Conservation (phyloP, 2,113 vertebrate species). For the Conger conger region DNA sequence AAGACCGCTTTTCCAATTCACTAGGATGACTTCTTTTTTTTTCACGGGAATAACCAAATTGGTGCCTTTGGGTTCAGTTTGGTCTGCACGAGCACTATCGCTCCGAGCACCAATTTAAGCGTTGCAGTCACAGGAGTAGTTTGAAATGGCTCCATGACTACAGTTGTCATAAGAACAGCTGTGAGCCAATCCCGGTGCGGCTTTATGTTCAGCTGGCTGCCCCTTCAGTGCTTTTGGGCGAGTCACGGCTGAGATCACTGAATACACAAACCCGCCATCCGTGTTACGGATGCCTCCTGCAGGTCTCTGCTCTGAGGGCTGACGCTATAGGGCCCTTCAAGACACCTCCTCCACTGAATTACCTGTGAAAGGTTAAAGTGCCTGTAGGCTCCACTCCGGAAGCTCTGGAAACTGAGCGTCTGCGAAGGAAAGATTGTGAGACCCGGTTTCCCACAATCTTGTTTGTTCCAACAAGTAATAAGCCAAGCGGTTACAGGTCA, state of each 20-base stretch:
- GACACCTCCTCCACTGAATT: neutral
- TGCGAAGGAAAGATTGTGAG: too few species aligned
- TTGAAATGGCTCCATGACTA: neutral
- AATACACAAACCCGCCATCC: neutral
- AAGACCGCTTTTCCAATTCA: neutral
- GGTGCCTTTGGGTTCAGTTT: neutral
- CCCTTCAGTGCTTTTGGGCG: neutral
- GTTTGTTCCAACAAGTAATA: too few species aligned
- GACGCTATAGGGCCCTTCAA: too few species aligned
- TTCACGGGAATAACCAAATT: neutral
- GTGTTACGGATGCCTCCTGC: too few species aligned
- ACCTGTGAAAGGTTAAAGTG: neutral
- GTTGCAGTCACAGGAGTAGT: neutral
- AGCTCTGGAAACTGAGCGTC: too few species aligned
- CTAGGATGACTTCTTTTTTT: neutral
- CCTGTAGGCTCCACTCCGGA: too few species aligned
- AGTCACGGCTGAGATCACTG: neutral
- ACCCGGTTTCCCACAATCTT: too few species aligned
- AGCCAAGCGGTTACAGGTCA: too few species aligned
- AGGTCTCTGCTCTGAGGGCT: neutral
- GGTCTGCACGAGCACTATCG: neutral
- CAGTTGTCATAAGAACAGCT: slow-evolving; percentile 3
- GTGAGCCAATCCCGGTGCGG: neutral
- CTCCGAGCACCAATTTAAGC: neutral
- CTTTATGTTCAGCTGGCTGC: neutral